These are phyloP conservation scores for Pogonocichla stellata DNA, from an alignment of 2,113 vertebrate species.

Conservation along the genomic window DNA sequence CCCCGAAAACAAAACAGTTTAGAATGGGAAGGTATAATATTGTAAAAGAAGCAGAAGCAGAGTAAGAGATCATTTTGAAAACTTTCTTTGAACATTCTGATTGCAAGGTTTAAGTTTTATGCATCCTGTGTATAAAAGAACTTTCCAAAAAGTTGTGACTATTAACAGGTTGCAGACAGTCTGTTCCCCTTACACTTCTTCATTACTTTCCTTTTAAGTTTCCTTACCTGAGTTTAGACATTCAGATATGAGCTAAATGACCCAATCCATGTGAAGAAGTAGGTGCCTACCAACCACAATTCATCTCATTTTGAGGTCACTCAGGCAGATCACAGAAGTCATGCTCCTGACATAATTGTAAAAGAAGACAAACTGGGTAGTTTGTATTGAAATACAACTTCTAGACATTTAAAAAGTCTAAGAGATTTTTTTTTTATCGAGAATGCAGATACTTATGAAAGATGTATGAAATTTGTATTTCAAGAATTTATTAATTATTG, in stretches of 20 bases:
- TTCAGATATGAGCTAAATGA: not conserved
- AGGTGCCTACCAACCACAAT: not conserved
- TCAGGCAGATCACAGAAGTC: not conserved
- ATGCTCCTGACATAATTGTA: not conserved
- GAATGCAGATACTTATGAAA: not conserved
- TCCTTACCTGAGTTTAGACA: not conserved
- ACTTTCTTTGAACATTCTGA: not conserved
- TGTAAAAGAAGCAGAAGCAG: not conserved
- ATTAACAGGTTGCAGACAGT: not conserved
- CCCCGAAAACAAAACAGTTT: fast-evolving
- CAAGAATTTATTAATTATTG: not conserved
- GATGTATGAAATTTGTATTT: not conserved
- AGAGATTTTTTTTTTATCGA: not conserved
- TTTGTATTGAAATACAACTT: not conserved
- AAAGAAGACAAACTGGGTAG: not conserved
- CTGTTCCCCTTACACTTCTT: not conserved
- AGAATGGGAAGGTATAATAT: not conserved
- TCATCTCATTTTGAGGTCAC: not conserved
- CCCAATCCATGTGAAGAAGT: not conserved
- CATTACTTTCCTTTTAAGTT: not conserved
- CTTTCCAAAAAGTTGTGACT: not conserved
- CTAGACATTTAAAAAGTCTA: not conserved
- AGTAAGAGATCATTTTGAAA: not conserved
- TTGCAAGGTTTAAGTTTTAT: not conserved
- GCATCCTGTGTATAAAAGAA: not conserved